These are phyloP conservation scores for Cydia pomonella DNA, from an alignment of 1,140 invertebrate species.

Conservation along the genomic window DNA sequence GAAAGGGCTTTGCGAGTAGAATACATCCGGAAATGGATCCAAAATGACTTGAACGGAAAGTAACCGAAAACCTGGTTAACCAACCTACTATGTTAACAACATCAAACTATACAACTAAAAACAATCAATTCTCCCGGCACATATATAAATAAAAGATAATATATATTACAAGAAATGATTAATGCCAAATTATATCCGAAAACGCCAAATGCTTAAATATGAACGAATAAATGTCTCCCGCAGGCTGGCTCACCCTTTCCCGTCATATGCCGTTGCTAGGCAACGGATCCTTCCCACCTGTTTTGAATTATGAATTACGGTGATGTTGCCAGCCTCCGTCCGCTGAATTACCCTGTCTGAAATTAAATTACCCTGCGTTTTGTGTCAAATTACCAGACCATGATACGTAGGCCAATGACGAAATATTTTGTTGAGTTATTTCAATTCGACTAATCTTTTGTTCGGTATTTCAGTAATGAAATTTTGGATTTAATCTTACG, in stretches of 20 bases:
- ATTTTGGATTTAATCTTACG: too few species aligned
- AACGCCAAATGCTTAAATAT: not conserved
- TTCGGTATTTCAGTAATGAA: too few species aligned
- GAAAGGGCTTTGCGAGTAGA: too few species aligned
- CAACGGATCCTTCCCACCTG: constrained; percentile 39
- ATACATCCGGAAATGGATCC: too few species aligned
- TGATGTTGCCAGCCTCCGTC: constrained; percentile 35
- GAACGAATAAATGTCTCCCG: constrained; percentile 12
- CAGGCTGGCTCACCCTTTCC: constrained; percentile 29
- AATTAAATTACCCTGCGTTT: constrained; percentile 46
- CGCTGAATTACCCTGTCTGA: constrained; percentile 39
- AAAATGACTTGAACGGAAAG: too few species aligned
- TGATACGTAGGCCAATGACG: constrained; percentile 17
- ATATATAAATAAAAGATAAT: not conserved
- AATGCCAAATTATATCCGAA: not conserved
- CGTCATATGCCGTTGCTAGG: constrained; percentile 35
- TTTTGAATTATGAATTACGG: constrained; percentile 48
- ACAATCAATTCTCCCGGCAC: not conserved
- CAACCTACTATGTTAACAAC: too few species aligned
- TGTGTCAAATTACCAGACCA: constrained; percentile 33
- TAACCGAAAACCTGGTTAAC: too few species aligned
- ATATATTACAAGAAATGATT: not conserved
- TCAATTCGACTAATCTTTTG: not conserved
- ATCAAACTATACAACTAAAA: too few species aligned
- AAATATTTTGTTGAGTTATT: constrained; percentile 15